Base-by-base conservation (phyloP, 2,797 vertebrate species). In the Lemur catta region DNA sequence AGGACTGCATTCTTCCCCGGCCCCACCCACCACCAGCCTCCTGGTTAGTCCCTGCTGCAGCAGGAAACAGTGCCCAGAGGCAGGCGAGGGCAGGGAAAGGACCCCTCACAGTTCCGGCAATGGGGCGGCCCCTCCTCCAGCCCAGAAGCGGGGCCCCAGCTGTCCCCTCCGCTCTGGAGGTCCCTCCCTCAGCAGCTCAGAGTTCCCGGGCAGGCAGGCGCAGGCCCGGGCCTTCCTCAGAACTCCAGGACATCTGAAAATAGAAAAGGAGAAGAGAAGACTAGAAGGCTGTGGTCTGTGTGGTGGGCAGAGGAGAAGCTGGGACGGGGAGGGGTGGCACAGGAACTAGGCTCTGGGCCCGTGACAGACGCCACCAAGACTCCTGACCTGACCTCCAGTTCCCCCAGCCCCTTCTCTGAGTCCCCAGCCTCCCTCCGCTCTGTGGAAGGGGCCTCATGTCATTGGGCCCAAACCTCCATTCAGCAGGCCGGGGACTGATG, bases 231-330 rank as follows among this genome's bases (percentile, higher is more conserved):
- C 41, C 82, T 96, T 95, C 86, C 93, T 89, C 79, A 4, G 48
- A 97, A 93, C 41, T 67, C 84, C 4, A 41, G 38, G 35, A 63
- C 33, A 8, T 94, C 95, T 81, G 48, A 96, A 97, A 97, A 97
- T 95, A 97, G 95, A 97, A 97, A 97, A 97, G 86, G 80, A 96
- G 96, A 98, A 97, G 94, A 94, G 59, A 35, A 41, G 59, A 8
- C 48, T 94, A 93, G 55, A 38, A 38, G 59, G 8, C 43, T 95
- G 59, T 59, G 82, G 85, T 84, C 71, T 24, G 48, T 46, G 79
- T 6, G 12, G 63, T 78, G 28, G 35, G 35, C 89, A 67, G 74
- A 88, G 43, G 69, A 93, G 93, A 92, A 92, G 63, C 90, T 20
- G 74, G 38, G 48, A 48, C 7, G 24, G 43, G 46, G 38, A 1